Evolutionary conservation across 2,888 invertebrate species (phyloP).

Genomic region (Parthenolecanium corni): DNA sequence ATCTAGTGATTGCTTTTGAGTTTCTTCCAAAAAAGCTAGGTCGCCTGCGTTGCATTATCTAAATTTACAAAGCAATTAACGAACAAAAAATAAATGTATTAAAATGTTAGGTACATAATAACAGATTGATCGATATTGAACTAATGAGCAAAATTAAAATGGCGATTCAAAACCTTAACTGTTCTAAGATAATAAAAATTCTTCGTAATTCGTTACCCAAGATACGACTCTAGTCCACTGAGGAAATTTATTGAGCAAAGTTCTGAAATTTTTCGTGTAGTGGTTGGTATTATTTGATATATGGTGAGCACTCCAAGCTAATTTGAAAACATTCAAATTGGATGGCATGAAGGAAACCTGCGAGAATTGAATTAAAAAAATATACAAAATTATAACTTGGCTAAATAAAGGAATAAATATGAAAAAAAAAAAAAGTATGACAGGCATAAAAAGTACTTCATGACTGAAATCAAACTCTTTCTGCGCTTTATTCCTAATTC

Average conservation of each 20-base stretch:
- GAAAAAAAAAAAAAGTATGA: too few relatives aligned
- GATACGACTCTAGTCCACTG: slow-evolving; percentile 2
- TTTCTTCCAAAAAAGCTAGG: too few relatives aligned
- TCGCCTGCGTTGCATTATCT: too few relatives aligned
- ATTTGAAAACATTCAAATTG: not conserved
- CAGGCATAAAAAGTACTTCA: too few relatives aligned
- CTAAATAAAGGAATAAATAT: not conserved
- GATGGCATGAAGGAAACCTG: slow-evolving; percentile 4
- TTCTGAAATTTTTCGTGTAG: not conserved
- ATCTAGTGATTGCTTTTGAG: too few relatives aligned
- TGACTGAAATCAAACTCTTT: too few relatives aligned
- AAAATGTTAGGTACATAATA: too few relatives aligned
- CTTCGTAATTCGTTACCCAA: slow-evolving; percentile 16
- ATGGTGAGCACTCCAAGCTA: slow-evolving; percentile 1
- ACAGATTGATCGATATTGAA: too few relatives aligned
- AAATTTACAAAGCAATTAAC: too few relatives aligned
- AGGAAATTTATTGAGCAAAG: slow-evolving; percentile 8
- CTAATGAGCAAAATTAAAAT: too few relatives aligned
- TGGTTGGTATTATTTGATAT: not conserved
- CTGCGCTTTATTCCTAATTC: too few relatives aligned
- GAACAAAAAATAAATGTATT: too few relatives aligned
- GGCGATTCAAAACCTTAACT: not conserved
- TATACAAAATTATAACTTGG: not conserved
- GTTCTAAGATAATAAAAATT: slow-evolving; percentile 6
- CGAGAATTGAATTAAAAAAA: not conserved